Evolutionary conservation across 1,140 invertebrate species (phyloP), one percentile per base, ranked within the genome.

Genomic region (Zaprionus ornatus): DNA sequence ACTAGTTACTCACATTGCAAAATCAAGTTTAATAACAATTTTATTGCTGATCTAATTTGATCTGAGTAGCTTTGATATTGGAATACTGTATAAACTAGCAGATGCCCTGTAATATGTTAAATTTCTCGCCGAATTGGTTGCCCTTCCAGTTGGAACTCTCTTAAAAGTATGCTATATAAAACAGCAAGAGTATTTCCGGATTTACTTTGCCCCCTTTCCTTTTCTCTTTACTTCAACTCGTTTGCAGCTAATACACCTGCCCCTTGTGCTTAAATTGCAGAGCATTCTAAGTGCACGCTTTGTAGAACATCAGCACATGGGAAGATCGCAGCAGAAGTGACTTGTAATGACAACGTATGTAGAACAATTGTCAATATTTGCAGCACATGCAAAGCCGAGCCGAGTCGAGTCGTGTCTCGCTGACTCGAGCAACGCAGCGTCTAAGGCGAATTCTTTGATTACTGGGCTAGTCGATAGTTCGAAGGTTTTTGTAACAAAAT

Each of bases 401-500:
- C 37, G 15, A 40, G 15, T n/a, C n/a, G n/a, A n/a, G n/a, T n/a
- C n/a, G n/a, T n/a, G n/a, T n/a, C n/a, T n/a, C n/a, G n/a, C 37
- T 27, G 25, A 27, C 15, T 45, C 15, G 66, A 80, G 69, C 83
- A 74, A 80, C 73, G n/a, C 76, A 75, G 66, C 67, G 59, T 59
- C 32, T n/a, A 68, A 37, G 55, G 66, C 62, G 62, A 73, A 52
- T 29, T 64, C 77, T 77, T 83, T 75, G 77, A 74, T 74, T 74
- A 61, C 65, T 74, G 45, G 71, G 71, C 57, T 68, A 74, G 71
- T 62, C 72, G 59, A 70, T 63, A 74, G 66, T 74, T 32, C 74
- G 68, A 71, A 76, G 54, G 72, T 84, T 84, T 84, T 77, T 84
- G 85, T 84, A 87, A 84, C 84, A 80, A 88, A 80, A 80, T 87